Evolutionary conservation across 2,113 vertebrate genomes (phyloP).

Genomic region (Silurus meridionalis): DNA sequence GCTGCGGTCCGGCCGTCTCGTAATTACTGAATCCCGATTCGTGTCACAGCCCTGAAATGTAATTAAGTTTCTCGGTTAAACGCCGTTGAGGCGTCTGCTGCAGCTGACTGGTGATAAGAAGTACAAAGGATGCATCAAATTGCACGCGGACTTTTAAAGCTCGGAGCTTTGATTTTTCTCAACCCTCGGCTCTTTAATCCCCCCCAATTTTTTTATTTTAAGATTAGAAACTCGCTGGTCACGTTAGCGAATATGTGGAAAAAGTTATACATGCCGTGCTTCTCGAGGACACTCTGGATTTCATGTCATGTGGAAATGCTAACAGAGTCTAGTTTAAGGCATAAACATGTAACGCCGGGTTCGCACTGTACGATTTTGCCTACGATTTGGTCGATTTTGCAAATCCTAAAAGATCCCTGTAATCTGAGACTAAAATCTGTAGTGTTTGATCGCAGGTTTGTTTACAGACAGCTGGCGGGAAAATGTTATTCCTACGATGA

Average conservation of each 20-base stretch:
- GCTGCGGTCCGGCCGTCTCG: constrained; percentile 20
- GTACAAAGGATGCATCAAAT: constrained; percentile 42
- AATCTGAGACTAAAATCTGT: no score
- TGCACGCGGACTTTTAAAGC: constrained; percentile 29
- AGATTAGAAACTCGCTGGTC: neutral
- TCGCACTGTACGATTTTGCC: no score
- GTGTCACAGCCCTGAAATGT: constrained; percentile 46
- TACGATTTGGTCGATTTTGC: no score
- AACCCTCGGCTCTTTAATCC: constrained; percentile 10
- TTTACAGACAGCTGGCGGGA: no score
- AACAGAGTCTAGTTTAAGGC: neutral
- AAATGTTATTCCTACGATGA: no score
- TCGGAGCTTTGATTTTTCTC: neutral
- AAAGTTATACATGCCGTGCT: no score
- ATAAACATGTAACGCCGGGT: no score
- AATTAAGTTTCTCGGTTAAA: constrained; percentile 47
- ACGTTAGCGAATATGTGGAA: no score
- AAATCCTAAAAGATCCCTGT: no score
- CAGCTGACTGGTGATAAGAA: constrained; percentile 48
- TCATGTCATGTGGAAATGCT: neutral
- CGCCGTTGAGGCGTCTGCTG: constrained; percentile 35
- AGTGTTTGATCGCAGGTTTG: no score
- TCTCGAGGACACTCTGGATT: neutral
- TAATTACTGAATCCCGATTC: constrained; percentile 41
- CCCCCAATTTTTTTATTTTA: constrained; percentile 2